phyloP scores from a whole-genome alignment of 1,140 invertebrate genomes.

The Scaptomyza montana region DNA sequence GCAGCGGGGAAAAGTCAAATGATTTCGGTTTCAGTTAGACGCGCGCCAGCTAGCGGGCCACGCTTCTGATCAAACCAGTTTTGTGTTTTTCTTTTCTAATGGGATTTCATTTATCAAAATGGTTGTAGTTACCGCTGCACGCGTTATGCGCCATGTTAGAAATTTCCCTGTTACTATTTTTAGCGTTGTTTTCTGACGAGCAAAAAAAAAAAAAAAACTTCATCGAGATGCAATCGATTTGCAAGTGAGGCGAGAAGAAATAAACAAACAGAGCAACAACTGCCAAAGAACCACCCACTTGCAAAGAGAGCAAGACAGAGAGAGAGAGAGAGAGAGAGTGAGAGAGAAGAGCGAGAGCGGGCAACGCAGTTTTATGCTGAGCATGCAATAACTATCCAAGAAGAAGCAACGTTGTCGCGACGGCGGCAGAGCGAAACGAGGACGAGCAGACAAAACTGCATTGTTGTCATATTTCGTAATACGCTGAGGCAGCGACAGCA shows the following conservation, averaged over 20 bases:
- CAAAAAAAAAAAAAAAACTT: conserved; percentile 49
- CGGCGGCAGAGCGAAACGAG: conserved; percentile 72
- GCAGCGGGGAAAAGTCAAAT: conserved; percentile 70
- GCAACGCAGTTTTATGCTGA: conserved; percentile 55
- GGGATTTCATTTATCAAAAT: conserved; percentile 68
- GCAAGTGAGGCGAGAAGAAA: conserved; percentile 66
- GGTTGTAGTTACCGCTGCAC: conserved; percentile 43
- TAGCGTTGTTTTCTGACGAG: conserved; percentile 33
- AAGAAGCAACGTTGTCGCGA: conserved; percentile 16
- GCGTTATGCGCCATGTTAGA: conserved; percentile 59
- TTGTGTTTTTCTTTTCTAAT: conserved; percentile 47
- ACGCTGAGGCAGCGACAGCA: conserved; percentile 66
- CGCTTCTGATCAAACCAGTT: conserved; percentile 75
- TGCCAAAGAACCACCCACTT: conserved; percentile 62
- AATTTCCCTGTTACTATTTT: conserved; percentile 76
- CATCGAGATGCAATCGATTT: conserved; percentile 72
- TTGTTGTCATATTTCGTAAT: conserved; percentile 83
- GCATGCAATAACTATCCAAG: conserved; percentile 42
- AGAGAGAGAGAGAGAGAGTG: conserved; percentile 21
- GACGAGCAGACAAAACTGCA: conserved; percentile 75
- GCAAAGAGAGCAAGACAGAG: conserved; percentile 14
- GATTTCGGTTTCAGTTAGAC: conserved; percentile 75
- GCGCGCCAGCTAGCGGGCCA: conserved; percentile 42
- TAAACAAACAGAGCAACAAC: conserved; percentile 54
- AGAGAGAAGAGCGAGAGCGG: conserved; percentile 28